Conservation (phyloP, 2,797 vertebrate genomes). For the Rhinoraja longicauda region DNA sequence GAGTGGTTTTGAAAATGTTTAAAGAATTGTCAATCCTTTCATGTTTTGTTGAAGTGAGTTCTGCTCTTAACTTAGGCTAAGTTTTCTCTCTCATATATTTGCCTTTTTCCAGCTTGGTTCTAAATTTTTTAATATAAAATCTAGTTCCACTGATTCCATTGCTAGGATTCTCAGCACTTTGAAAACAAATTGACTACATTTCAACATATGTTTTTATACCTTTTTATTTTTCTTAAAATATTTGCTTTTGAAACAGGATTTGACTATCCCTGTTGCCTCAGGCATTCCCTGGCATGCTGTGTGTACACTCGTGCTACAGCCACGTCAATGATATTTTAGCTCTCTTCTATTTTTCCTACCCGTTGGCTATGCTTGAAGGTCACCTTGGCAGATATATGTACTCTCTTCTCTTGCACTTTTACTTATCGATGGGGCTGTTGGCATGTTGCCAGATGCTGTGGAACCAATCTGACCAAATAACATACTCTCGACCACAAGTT, state of each 20-base stretch:
- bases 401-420: background rate
- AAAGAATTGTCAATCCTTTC: background rate
- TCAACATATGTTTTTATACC: background rate
- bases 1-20: background rate
- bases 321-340: background rate
- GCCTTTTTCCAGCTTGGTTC: background rate
- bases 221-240: background rate
- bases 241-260: background rate
- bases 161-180: background rate
- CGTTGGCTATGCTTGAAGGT: background rate
- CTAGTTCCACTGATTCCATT: background rate
- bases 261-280: background rate
- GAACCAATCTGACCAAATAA: background rate
- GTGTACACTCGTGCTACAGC: background rate
- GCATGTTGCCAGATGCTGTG: too few relatives aligned
- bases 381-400: background rate
- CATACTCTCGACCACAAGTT: background rate
- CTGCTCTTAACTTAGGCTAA: background rate
- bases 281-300: too few relatives aligned
- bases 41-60: background rate
- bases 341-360: background rate
- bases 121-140: background rate
- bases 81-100: background rate
- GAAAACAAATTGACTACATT: background rate
- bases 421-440: background rate